Conservation (phyloP, 2,797 vertebrate species). For the Aldrovandia affinis region DNA sequence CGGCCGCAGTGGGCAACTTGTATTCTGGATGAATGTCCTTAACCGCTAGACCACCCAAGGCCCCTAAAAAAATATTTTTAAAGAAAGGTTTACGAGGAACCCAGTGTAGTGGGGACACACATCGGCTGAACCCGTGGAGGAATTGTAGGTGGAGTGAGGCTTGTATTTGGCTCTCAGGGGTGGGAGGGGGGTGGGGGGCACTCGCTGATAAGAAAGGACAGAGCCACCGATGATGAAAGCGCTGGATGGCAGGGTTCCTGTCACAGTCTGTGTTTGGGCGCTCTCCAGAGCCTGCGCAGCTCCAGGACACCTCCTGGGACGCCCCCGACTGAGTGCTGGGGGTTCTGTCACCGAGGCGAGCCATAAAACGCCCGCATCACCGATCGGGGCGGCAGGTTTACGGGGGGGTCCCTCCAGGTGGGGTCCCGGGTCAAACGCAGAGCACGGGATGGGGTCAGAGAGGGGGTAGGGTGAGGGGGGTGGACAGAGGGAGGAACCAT, state of each 20-base stretch:
- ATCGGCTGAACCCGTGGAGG: not conserved
- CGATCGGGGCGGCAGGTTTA: slow-evolving; percentile 58
- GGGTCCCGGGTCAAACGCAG: slow-evolving; percentile 45
- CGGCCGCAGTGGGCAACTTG: too few relatives aligned
- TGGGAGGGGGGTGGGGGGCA: not conserved
- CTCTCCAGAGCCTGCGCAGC: slow-evolving; percentile 50
- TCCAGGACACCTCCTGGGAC: slow-evolving; percentile 34
- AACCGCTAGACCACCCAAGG: too few relatives aligned
- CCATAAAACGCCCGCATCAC: slow-evolving; percentile 31
- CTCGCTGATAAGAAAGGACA: not conserved
- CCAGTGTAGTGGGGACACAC: not conserved
- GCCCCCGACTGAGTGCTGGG: slow-evolving; percentile 28
- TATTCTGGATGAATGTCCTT: too few relatives aligned
- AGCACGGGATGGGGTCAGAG: slow-evolving; percentile 46
- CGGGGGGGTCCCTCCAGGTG: slow-evolving; percentile 51
- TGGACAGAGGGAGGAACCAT: slow-evolving; percentile 59
- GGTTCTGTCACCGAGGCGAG: slow-evolving; percentile 31
- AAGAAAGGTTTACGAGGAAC: not conserved
- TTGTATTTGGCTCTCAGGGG: too few relatives aligned
- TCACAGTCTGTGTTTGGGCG: not conserved
- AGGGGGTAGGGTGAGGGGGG: slow-evolving; percentile 35
- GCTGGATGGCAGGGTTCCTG: not conserved
- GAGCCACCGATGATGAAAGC: not conserved
- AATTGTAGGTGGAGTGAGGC: not conserved
- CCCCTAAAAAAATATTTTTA: too few relatives aligned